These are phyloP conservation scores for Plecturocebus donacophilus DNA, from an alignment of 2,113 vertebrate genomes.

Conservation along the genomic window DNA sequence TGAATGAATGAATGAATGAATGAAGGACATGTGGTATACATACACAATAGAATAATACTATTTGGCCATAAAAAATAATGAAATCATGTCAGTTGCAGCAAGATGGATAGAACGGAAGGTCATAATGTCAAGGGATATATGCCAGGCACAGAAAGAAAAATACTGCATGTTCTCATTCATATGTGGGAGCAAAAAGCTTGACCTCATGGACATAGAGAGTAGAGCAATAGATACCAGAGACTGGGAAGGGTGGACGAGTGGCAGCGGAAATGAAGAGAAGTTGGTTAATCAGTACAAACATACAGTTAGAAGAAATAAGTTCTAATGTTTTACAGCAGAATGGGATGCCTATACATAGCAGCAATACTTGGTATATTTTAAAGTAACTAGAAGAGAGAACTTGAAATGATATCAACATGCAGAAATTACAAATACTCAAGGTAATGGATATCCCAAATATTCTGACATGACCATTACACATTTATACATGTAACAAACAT, in stretches of 20 bases:
- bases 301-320: background rate
- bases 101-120: background rate
- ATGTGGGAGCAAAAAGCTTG: background rate
- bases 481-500: background rate
- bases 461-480: background rate
- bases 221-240: background rate
- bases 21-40: background rate
- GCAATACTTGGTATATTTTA: background rate
- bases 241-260: background rate
- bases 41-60: background rate
- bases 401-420: background rate
- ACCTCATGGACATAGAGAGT: background rate
- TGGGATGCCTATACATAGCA: background rate
- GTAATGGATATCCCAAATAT: background rate
- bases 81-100: background rate
- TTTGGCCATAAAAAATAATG: background rate
- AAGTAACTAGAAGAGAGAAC: background rate
- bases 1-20: background rate
- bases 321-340: background rate
- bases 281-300: background rate
- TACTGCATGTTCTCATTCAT: background rate
- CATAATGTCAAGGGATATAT: background rate
- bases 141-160: background rate
- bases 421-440: background rate
- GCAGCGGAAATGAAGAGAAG: background rate